Percentiles rank a stretch among this genome's conserved stretches.
Evolutionary conservation across 2,797 vertebrate species (phyloP).

Genomic region (Podargus strigoides): DNA sequence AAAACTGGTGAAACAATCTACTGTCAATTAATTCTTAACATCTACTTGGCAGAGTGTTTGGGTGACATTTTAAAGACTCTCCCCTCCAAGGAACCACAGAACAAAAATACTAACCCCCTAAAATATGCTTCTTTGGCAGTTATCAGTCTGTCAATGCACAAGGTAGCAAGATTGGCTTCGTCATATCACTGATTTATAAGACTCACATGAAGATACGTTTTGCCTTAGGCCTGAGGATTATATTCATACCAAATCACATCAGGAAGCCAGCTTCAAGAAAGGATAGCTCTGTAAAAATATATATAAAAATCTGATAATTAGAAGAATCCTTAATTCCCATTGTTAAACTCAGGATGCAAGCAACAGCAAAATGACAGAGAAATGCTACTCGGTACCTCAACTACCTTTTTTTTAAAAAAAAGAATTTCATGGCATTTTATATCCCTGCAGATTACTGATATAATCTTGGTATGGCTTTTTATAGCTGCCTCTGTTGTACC

Average conservation of each 20-base stretch:
- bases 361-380: background rate
- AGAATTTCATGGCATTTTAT: background rate
- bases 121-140: background rate
- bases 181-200: background rate
- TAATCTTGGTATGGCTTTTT: background rate
- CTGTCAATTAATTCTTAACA: background rate
- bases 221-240: background rate
- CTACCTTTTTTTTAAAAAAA: background rate
- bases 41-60: background rate
- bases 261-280: background rate
- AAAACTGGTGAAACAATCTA: background rate
- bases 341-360: background rate
- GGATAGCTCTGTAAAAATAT: background rate
- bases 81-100: background rate
- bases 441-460: constrained; percentile 9
- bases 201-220: background rate
- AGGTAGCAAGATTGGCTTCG: background rate
- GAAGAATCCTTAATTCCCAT: background rate
- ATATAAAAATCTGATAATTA: background rate
- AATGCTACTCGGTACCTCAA: background rate
- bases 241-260: background rate
- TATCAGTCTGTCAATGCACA: background rate
- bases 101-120: background rate
- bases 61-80: background rate
- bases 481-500: constrained; percentile 3